Conservation (phyloP, 2,888 invertebrate genomes). For the Agrypnus murinus region DNA sequence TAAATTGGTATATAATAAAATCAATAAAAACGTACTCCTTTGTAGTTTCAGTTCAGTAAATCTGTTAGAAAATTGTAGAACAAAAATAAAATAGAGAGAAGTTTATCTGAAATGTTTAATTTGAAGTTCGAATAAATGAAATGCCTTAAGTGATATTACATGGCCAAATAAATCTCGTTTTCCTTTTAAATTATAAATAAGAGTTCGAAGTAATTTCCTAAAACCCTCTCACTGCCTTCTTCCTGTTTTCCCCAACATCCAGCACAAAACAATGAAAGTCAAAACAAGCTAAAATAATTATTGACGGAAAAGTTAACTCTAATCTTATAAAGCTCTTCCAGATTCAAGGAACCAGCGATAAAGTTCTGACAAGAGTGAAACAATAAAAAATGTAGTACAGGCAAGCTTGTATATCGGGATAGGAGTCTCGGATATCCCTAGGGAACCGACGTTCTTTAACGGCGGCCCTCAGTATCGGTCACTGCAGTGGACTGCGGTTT, state of each 20-base stretch:
- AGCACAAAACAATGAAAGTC: constrained; percentile 33
- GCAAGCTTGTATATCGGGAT: constrained; percentile 45
- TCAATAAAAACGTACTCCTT: no score
- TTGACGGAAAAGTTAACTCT: constrained; percentile 47
- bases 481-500: constrained; percentile 41
- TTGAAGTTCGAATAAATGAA: not conserved
- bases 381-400: constrained; percentile 54
- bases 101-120: no score
- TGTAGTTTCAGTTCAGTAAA: no score
- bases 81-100: no score
- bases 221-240: constrained; percentile 17
- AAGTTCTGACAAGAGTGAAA: constrained; percentile 51
- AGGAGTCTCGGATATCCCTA: constrained; percentile 43
- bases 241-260: constrained; percentile 26
- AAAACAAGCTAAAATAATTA: constrained; percentile 46
- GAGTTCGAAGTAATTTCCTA: constrained; percentile 31
- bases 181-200: constrained; percentile 35
- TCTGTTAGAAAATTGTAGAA: no score
- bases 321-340: constrained; percentile 49
- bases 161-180: constrained; percentile 14
- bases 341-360: constrained; percentile 50
- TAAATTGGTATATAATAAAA: no score
- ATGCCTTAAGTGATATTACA: not conserved
- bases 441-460: constrained; percentile 41
- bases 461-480: constrained; percentile 41